phyloP scores from a whole-genome alignment of 2,797 vertebrate species.

The Enteromius viviparus region DNA sequence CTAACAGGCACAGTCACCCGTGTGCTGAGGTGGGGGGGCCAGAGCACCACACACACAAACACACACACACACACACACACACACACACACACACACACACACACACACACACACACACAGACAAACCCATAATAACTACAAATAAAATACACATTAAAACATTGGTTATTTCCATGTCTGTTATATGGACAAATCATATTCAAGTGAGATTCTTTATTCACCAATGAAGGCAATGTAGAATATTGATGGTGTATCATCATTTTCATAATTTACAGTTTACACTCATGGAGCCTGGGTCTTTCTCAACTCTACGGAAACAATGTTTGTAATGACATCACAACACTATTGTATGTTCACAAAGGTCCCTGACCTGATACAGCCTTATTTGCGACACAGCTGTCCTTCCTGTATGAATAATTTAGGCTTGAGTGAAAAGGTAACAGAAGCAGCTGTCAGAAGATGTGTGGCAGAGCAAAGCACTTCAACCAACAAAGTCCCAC shows the following conservation, averaged over 20 bases:
- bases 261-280: not conserved
- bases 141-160: constrained; percentile 12
- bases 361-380: constrained; percentile 58
- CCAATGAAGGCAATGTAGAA: not conserved
- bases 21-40: constrained; percentile 46
- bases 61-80: constrained; percentile 14
- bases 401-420: constrained; percentile 70
- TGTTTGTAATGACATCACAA: constrained; percentile 67
- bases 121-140: constrained; percentile 11
- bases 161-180: not conserved
- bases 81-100: no score
- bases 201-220: not conserved
- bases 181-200: not conserved
- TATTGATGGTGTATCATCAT: not conserved
- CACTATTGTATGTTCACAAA: constrained; percentile 64
- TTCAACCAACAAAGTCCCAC: constrained; percentile 41
- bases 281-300: not conserved
- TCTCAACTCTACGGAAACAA: not conserved
- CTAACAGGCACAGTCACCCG: constrained; percentile 64
- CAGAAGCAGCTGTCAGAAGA: constrained; percentile 37
- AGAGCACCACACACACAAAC: constrained; percentile 37
- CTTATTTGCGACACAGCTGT: constrained; percentile 51
- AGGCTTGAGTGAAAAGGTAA: constrained; percentile 54
- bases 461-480: constrained; percentile 25
- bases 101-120: constrained; percentile 16